Percentiles rank a stretch among this genome's conserved stretches.
phyloP scores from a whole-genome alignment of 2,113 vertebrate species.

The Callipepla squamata region DNA sequence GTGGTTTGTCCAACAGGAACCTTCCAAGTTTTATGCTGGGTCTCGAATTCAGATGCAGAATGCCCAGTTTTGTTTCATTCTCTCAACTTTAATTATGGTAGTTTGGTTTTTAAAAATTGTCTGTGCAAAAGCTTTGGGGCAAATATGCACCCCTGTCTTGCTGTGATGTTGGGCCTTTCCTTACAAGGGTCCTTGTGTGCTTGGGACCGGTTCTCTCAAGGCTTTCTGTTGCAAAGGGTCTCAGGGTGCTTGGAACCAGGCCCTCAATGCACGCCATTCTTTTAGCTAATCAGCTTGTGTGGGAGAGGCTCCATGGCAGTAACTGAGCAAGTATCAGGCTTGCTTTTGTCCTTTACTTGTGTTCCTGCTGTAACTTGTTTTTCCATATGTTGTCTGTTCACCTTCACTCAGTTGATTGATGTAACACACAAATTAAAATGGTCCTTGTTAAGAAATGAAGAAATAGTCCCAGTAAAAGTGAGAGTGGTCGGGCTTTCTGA shows the following conservation, averaged over 20 bases:
- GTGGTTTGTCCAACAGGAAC: not conserved
- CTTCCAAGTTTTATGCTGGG: rapidly evolving
- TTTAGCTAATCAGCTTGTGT: rapidly evolving
- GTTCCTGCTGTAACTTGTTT: not conserved
- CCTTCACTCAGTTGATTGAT: not conserved
- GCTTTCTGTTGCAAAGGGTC: not conserved
- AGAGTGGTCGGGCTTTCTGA: not conserved
- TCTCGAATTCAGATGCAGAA: not conserved
- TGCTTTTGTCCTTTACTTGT: not conserved
- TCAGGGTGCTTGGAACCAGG: not conserved
- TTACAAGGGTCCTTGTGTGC: not conserved
- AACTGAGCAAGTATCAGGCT: not conserved
- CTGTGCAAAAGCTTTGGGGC: not conserved
- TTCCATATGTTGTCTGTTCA: not conserved
- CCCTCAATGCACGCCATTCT: rapidly evolving
- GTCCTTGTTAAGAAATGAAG: not conserved
- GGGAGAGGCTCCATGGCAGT: rapidly evolving
- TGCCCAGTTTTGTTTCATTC: not conserved
- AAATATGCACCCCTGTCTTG: rapidly evolving
- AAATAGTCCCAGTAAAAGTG: not conserved
- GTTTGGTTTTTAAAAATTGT: not conserved
- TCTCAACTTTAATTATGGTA: not conserved
- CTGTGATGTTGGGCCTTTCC: not conserved
- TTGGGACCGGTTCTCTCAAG: not conserved
- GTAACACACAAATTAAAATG: rapidly evolving